phyloP scores from a whole-genome alignment of 1,140 invertebrate genomes.

The Lordiphosa clarofinis region DNA sequence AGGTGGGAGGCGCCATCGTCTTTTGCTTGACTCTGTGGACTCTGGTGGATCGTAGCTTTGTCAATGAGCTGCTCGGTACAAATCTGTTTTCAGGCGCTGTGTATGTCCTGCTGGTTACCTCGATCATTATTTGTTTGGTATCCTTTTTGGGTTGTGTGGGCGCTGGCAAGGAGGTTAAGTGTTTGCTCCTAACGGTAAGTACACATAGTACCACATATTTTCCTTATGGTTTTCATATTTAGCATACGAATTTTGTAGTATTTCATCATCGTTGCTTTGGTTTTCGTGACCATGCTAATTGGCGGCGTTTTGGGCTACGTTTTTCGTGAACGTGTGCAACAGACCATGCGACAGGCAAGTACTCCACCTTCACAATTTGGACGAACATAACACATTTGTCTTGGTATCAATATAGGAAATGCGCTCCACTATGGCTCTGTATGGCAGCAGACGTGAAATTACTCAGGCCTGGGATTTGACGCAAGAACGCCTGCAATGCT shows the following conservation, averaged over 20 bases:
- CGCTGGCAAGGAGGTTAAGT: constrained; percentile 92
- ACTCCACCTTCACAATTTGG: background rate
- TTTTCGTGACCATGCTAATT: constrained; percentile 92
- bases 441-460: constrained; percentile 84
- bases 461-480: constrained; percentile 91
- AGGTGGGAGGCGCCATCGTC: constrained; percentile 89
- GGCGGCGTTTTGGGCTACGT: constrained; percentile 94
- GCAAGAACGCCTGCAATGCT: constrained; percentile 90
- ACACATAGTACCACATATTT: background rate
- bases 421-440: constrained; percentile 86
- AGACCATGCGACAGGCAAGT: constrained; percentile 83
- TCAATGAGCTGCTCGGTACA: constrained; percentile 89
- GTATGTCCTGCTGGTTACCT: constrained; percentile 89
- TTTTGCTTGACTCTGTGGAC: constrained; percentile 90
- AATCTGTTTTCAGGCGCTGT: constrained; percentile 91
- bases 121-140: constrained; percentile 87
- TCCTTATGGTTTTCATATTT: constrained; percentile 8
- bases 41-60: constrained; percentile 89
- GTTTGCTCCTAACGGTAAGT: constrained; percentile 89
- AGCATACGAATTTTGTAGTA: constrained; percentile 84
- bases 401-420: constrained; percentile 82
- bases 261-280: constrained; percentile 90
- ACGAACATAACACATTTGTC: background rate
- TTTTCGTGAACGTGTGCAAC: constrained; percentile 88
- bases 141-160: constrained; percentile 93